Evolutionary conservation across 2,113 vertebrate genomes (phyloP).

Genomic region (Paraplagusia blochii): DNA sequence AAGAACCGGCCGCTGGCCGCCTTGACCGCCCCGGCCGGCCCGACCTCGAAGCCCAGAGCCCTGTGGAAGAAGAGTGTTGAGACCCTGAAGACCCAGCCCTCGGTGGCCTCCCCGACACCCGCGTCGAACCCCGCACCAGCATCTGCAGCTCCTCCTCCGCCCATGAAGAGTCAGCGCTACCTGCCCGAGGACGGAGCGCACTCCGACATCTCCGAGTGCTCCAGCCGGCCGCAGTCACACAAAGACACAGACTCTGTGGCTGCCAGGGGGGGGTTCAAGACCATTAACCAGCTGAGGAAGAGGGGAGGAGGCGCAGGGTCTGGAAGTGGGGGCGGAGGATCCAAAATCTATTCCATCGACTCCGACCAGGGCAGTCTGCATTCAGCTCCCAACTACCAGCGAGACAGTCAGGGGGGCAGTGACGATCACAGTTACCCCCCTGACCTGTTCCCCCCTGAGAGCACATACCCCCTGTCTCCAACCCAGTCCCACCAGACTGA

Average conservation of each 20-base stretch:
- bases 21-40: slow-evolving; percentile 14
- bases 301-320: slow-evolving; percentile 53
- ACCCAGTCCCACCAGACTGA: slow-evolving; percentile 65
- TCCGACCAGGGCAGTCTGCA: slow-evolving; percentile 85
- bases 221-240: slow-evolving; percentile 84
- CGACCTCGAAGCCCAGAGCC: slow-evolving; percentile 84
- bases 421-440: slow-evolving; percentile 77
- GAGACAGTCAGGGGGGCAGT: slow-evolving; percentile 76
- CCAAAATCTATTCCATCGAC: slow-evolving; percentile 93
- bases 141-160: slow-evolving; percentile 69
- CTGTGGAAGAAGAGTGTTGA: slow-evolving; percentile 96
- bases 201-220: slow-evolving; percentile 91
- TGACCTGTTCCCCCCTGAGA: slow-evolving; percentile 81
- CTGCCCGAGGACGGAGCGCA: slow-evolving; percentile 88
- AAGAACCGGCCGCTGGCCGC: slow-evolving; percentile 66
- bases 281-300: slow-evolving; percentile 68
- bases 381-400: slow-evolving; percentile 81
- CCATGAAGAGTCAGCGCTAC: slow-evolving; percentile 88
- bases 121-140: slow-evolving; percentile 53
- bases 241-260: slow-evolving; percentile 80
- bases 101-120: slow-evolving; percentile 54
- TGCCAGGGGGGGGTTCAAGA: slow-evolving; percentile 64
- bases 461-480: slow-evolving; percentile 82
- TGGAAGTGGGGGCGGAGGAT: slow-evolving; percentile 33
- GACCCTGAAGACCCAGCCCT: slow-evolving; percentile 84